Evolutionary conservation across 1,140 invertebrate species (phyloP).

Genomic region (Limonius californicus): DNA sequence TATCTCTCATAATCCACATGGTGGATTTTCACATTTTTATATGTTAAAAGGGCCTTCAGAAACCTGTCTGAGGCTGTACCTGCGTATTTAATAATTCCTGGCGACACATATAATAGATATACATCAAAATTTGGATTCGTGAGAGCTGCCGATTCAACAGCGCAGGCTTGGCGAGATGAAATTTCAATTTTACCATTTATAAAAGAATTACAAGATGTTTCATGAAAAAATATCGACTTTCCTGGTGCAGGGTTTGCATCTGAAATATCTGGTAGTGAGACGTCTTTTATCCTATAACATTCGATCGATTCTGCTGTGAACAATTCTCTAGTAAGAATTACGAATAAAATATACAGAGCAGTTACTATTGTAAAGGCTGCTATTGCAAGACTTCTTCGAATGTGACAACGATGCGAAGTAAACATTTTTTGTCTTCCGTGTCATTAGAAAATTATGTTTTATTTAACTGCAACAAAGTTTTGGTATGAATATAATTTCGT

Average conservation of each 20-base stretch:
- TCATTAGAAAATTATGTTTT: no score
- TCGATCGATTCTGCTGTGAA: not conserved
- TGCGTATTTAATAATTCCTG: conserved; percentile 44
- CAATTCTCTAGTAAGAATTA: not conserved
- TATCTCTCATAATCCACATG: conserved; percentile 57
- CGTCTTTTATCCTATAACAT: conserved; percentile 22
- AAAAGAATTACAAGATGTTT: conserved; percentile 47
- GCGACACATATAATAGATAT: conserved; percentile 55
- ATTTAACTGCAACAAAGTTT: no score
- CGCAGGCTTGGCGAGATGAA: conserved; percentile 59
- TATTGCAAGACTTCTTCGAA: no score
- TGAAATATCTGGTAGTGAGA: conserved; percentile 35
- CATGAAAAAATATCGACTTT: conserved; percentile 45
- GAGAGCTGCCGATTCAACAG: conserved; percentile 62
- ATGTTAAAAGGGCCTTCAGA: conserved; percentile 49
- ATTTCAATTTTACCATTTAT: conserved; percentile 45
- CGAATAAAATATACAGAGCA: not conserved
- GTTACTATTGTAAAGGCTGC: not conserved
- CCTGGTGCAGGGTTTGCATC: conserved; percentile 29
- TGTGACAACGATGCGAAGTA: no score
- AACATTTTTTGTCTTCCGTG: no score
- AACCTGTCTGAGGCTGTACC: conserved; percentile 42
- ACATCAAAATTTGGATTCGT: conserved; percentile 57
- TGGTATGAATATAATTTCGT: no score
- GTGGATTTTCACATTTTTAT: conserved; percentile 58